phyloP scores from a whole-genome alignment of 1,140 invertebrate species.

The Acromyrmex charruanus region DNA sequence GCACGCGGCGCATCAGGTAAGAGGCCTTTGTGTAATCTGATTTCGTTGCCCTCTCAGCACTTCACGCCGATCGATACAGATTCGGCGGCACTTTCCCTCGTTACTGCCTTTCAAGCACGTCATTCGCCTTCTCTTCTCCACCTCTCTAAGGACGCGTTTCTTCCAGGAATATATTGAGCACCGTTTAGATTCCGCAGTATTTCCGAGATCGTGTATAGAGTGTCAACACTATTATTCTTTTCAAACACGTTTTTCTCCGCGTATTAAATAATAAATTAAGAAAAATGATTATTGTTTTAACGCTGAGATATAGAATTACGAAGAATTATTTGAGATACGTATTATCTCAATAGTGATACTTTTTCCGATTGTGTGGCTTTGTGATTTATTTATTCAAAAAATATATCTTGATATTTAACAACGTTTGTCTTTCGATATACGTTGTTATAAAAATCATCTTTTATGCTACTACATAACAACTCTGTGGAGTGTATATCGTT shows the following conservation, averaged over 20 bases:
- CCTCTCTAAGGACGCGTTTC: conserved; percentile 36
- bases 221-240: neutral
- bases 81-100: conserved; percentile 72
- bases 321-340: neutral
- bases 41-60: conserved; percentile 75
- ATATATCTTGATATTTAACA: conserved; percentile 1
- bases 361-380: neutral
- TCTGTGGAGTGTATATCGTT: conserved; percentile 31
- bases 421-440: neutral
- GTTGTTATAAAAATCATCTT: conserved; percentile 11
- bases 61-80: conserved; percentile 73
- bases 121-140: conserved; percentile 43
- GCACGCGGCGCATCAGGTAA: conserved; percentile 83
- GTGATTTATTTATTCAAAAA: neutral
- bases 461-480: neutral
- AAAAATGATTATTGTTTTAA: neutral
- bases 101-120: conserved; percentile 68
- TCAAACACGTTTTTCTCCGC: neutral
- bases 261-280: neutral
- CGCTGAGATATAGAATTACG: neutral
- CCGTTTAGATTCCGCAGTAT: neutral
- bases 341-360: neutral
- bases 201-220: neutral
- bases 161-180: conserved; percentile 32
- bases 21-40: conserved; percentile 81